Conservation (phyloP, 2,888 invertebrate species). For the Nasonia oneida region DNA sequence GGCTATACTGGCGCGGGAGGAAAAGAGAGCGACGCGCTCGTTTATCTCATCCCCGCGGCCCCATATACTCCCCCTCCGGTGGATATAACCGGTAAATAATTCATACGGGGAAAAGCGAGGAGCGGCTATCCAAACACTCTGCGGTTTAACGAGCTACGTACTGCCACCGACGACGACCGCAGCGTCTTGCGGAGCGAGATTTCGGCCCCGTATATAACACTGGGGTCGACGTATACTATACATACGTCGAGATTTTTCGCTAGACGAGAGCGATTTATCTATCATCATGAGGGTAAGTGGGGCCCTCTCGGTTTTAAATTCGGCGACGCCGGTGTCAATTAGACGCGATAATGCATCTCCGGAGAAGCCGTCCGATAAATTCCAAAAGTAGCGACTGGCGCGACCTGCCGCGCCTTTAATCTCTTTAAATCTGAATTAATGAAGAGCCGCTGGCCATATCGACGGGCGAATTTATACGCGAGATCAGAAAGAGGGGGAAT, state of each 20-base stretch:
- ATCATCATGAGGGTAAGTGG: conserved; percentile 23
- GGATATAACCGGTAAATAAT: conserved; percentile 57
- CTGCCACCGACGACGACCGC: neutral
- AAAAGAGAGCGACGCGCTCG: neutral
- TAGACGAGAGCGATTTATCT: too few relatives aligned
- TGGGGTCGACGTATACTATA: neutral
- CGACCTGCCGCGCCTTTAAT: neutral
- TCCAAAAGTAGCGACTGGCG: neutral
- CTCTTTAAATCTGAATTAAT: conserved; percentile 18
- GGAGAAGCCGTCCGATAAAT: neutral
- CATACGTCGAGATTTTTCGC: neutral
- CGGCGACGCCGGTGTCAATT: neutral
- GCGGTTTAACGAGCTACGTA: conserved; percentile 54
- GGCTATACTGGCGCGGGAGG: neutral
- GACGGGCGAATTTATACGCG: neutral
- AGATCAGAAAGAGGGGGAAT: neutral
- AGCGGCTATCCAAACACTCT: conserved; percentile 52
- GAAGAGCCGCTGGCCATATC: neutral
- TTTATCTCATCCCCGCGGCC: conserved; percentile 20
- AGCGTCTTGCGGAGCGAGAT: conserved; percentile 3
- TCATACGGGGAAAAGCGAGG: conserved; percentile 38
- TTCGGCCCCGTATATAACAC: conserved; percentile 29
- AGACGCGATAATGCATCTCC: neutral
- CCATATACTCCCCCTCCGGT: neutral
- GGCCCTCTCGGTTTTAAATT: neutral